Conservation (phyloP, 2,797 vertebrate genomes). For the Morus bassanus region DNA sequence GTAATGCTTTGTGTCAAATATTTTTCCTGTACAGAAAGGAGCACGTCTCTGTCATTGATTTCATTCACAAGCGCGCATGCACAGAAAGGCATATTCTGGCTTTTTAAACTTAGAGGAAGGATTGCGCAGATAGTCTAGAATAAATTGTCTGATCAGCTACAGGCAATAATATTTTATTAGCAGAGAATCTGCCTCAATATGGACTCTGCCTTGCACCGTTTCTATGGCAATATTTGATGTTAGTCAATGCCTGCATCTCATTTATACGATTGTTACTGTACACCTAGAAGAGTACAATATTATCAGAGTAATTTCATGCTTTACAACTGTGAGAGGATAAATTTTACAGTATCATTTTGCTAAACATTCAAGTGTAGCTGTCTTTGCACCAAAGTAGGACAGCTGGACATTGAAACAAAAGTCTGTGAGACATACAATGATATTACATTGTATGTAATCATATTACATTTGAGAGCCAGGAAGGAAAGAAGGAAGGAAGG, state of each 20-base stretch:
- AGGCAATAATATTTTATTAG: neutral
- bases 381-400: neutral
- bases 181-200: neutral
- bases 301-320: neutral
- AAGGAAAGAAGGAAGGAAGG: too few species aligned
- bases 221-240: neutral
- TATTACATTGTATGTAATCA: too few species aligned
- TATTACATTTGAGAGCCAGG: neutral
- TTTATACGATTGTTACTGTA: neutral
- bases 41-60: neutral
- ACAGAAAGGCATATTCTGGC: neutral
- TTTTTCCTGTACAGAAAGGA: neutral
- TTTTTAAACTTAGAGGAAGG: neutral
- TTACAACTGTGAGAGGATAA: neutral
- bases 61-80: neutral
- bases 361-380: neutral
- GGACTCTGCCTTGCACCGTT: neutral
- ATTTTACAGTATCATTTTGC: neutral
- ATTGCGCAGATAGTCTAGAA: neutral
- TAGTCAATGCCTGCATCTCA: neutral
- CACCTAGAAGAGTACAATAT: neutral
- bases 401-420: neutral
- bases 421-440: neutral
- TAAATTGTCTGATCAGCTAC: neutral
- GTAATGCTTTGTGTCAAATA: neutral